Percentiles rank a stretch among this genome's conserved stretches.
Conservation (phyloP, 1,140 invertebrate genomes). For the Zaprionus gabonicus region DNA sequence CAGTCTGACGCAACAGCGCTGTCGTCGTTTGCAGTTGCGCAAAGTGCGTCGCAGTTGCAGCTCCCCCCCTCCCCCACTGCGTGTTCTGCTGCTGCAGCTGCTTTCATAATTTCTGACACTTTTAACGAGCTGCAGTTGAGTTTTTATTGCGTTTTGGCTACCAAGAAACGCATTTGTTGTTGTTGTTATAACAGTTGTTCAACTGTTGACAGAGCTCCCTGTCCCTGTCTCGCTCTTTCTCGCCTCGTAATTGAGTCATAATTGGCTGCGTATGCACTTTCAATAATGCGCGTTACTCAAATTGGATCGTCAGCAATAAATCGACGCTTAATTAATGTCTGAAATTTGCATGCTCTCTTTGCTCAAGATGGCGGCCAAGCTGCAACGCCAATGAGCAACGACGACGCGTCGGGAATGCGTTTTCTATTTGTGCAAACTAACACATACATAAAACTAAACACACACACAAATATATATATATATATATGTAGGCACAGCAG, state of each 20-base stretch:
- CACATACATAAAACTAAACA: background rate
- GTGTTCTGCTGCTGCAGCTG: slow-evolving; percentile 30
- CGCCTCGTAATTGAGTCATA: slow-evolving; percentile 15
- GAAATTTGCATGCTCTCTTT: slow-evolving; percentile 2
- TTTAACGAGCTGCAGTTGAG: slow-evolving; percentile 78
- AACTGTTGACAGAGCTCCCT: slow-evolving; percentile 7
- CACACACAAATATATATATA: no score
- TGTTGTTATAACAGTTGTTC: slow-evolving; percentile 52
- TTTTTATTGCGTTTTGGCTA: slow-evolving; percentile 71
- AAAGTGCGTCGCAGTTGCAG: slow-evolving; percentile 64
- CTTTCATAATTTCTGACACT: slow-evolving; percentile 64
- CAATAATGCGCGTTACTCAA: slow-evolving; percentile 6
- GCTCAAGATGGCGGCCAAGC: background rate
- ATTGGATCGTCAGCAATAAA: slow-evolving; percentile 17
- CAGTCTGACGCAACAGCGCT: slow-evolving; percentile 63
- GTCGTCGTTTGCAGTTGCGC: slow-evolving; percentile 71
- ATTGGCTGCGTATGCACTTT: slow-evolving; percentile 47
- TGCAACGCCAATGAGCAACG: slow-evolving; percentile 22
- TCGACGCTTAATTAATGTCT: background rate
- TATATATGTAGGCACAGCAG: slow-evolving; percentile 23
- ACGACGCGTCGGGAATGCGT: slow-evolving; percentile 40
- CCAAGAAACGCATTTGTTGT: slow-evolving; percentile 57
- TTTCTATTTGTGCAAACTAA: slow-evolving; percentile 57
- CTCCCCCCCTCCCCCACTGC: background rate
- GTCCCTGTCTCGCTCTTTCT: background rate